Percentiles rank a stretch among this genome's conserved stretches.
Evolutionary conservation across 2,888 invertebrate genomes (phyloP).

Genomic region (Nomada goodeniana): DNA sequence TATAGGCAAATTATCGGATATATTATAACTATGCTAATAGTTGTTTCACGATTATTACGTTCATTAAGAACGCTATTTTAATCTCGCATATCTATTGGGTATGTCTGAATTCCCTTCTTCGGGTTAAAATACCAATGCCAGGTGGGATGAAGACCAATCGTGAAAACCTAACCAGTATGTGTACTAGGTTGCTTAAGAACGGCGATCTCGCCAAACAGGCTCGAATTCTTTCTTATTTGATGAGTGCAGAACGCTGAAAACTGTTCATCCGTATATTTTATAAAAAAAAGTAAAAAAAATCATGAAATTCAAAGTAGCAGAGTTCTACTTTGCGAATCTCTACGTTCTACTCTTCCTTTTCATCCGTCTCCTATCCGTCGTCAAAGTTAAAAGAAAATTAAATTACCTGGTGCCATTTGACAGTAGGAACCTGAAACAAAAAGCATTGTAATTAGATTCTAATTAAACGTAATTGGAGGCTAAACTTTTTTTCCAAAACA

Average conservation of each 20-base stretch:
- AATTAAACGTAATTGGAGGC: background rate
- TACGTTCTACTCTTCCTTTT: background rate
- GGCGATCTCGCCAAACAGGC: constrained; percentile 49
- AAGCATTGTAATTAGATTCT: constrained; percentile 8
- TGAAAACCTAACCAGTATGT: background rate
- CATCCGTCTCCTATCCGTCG: background rate
- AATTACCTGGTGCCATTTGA: constrained; percentile 81
- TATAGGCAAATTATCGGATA: too few relatives aligned
- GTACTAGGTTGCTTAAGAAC: constrained; percentile 10
- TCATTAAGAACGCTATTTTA: background rate
- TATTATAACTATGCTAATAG: too few relatives aligned
- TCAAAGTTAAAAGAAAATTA: background rate
- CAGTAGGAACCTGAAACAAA: constrained; percentile 79
- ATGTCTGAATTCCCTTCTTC: background rate
- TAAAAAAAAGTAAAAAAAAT: too few relatives aligned
- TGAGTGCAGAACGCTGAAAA: background rate
- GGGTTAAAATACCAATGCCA: background rate
- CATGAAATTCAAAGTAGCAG: too few relatives aligned
- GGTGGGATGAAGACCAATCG: background rate
- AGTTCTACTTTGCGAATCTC: too few relatives aligned
- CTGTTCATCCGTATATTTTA: background rate
- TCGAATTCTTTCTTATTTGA: constrained; percentile 27
- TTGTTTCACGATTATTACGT: background rate
- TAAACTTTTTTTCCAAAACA: background rate
- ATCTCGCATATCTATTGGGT: background rate